Evolutionary conservation across 1,140 invertebrate genomes (phyloP).

Genomic region (Alviniconcha marisindica): DNA sequence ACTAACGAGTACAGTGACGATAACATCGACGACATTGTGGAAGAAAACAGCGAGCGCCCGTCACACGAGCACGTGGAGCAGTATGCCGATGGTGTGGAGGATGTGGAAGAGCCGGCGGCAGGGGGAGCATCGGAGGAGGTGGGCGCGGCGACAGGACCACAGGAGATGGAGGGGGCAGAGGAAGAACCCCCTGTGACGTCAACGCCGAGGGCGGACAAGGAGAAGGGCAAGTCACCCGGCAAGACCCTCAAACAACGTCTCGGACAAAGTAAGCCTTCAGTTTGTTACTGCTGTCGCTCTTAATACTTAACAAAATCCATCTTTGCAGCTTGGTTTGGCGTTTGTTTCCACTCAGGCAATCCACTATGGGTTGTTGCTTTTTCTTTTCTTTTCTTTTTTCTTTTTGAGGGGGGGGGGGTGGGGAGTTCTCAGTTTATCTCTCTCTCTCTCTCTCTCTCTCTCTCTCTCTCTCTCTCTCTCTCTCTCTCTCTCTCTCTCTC

Average conservation of each 20-base stretch:
- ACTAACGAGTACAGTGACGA: conserved; percentile 13
- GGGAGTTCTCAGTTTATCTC: too few relatives aligned
- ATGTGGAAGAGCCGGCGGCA: neutral
- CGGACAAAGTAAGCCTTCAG: neutral
- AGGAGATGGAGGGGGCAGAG: neutral
- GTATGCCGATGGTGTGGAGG: neutral
- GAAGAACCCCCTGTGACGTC: neutral
- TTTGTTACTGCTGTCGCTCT: too few relatives aligned
- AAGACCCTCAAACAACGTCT: conserved; percentile 7
- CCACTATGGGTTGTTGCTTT: too few relatives aligned
- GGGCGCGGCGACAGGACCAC: neutral
- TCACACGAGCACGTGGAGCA: neutral
- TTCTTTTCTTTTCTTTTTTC: too few relatives aligned
- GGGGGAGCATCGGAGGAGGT: neutral
- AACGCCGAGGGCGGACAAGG: neutral
- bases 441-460: conserved; percentile 1
- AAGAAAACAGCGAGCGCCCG: neutral
- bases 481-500: neutral
- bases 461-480: neutral
- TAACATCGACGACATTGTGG: conserved; percentile 22
- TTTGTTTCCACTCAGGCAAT: too few relatives aligned
- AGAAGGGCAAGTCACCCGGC: neutral
- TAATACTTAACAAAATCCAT: too few relatives aligned
- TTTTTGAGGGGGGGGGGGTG: too few relatives aligned
- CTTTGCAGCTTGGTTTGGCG: too few relatives aligned